phyloP scores from a whole-genome alignment of 2,888 invertebrate species.

The Phalera bucephala region DNA sequence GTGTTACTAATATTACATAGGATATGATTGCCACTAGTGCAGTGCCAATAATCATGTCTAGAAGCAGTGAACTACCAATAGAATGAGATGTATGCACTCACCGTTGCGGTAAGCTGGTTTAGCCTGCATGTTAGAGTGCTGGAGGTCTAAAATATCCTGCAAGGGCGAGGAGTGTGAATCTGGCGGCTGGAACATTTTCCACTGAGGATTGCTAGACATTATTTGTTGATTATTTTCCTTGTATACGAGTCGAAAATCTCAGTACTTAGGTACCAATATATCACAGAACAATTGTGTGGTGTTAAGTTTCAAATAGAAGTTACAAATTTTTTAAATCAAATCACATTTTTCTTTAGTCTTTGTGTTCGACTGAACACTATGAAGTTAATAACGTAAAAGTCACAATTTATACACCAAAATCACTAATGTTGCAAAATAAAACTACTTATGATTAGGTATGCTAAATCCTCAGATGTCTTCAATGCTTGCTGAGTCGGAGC shows the following conservation, averaged over 20 bases:
- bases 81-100: slow-evolving; percentile 39
- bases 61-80: background rate
- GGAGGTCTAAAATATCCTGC: slow-evolving; percentile 91
- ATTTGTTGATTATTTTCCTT: slow-evolving; percentile 66
- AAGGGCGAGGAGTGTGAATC: slow-evolving; percentile 92
- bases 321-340: slow-evolving; percentile 62
- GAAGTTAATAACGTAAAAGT: slow-evolving; percentile 54
- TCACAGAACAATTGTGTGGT: slow-evolving; percentile 75
- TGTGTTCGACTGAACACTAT: slow-evolving; percentile 61
- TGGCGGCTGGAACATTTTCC: slow-evolving; percentile 96
- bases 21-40: too few species aligned
- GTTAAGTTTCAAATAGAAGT: slow-evolving; percentile 54
- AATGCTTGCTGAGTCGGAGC: slow-evolving; percentile 94
- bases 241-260: slow-evolving; percentile 73
- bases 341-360: slow-evolving; percentile 71
- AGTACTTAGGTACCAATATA: slow-evolving; percentile 66
- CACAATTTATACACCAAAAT: slow-evolving; percentile 65
- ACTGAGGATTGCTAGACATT: slow-evolving; percentile 94
- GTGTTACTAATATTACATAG: too few species aligned
- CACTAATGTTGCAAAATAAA: slow-evolving; percentile 70
- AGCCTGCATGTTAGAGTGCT: slow-evolving; percentile 80
- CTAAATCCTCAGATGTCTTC: slow-evolving; percentile 93
- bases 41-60: too few species aligned
- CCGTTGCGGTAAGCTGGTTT: slow-evolving; percentile 83
- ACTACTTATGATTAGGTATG: slow-evolving; percentile 73